Percentiles rank a stretch among this genome's conserved stretches.
These are phyloP conservation scores for Ptiloglossa arizonensis DNA, from an alignment of 1,140 invertebrate genomes.

Conservation along the genomic window DNA sequence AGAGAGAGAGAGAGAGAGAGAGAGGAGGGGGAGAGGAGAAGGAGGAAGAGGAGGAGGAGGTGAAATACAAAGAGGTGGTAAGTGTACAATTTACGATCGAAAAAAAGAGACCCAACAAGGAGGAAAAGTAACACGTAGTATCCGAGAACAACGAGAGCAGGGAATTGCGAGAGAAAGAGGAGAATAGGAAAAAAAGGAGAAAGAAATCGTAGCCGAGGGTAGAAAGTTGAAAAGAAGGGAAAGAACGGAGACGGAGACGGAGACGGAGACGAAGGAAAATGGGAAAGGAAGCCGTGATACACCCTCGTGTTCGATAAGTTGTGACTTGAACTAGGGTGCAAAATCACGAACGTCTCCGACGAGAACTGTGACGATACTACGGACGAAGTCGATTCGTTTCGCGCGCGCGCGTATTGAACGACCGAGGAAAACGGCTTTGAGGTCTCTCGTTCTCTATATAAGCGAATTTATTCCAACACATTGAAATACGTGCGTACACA, in stretches of 20 bases:
- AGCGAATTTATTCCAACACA: conserved; percentile 36
- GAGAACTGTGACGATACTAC: conserved; percentile 81
- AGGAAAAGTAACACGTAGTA: neutral
- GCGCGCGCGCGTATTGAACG: conserved; percentile 81
- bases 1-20: neutral
- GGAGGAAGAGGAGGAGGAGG: neutral
- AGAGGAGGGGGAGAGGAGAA: neutral
- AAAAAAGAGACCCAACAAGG: neutral
- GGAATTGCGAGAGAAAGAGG: neutral
- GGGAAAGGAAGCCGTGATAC: conserved; percentile 49
- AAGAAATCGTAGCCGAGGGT: neutral
- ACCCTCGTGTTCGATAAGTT: conserved; percentile 61
- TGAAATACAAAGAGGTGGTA: neutral
- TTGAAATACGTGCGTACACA: conserved; percentile 8
- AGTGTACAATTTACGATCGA: neutral
- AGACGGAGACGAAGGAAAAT: conserved; percentile 30
- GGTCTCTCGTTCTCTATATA: conserved; percentile 18
- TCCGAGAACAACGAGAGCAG: neutral
- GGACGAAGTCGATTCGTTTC: conserved; percentile 72
- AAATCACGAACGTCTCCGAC: conserved; percentile 79
- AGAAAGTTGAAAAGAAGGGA: conserved; percentile 17
- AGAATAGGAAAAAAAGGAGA: neutral
- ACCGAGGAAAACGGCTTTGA: conserved; percentile 42
- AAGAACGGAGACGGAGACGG: conserved; percentile 2
- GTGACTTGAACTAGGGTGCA: conserved; percentile 64